A percentile compares a stretch with the other conserved stretches of the same genome.
Evolutionary conservation across 1,140 invertebrate genomes (phyloP).

Genomic region (Nomia melanderi): DNA sequence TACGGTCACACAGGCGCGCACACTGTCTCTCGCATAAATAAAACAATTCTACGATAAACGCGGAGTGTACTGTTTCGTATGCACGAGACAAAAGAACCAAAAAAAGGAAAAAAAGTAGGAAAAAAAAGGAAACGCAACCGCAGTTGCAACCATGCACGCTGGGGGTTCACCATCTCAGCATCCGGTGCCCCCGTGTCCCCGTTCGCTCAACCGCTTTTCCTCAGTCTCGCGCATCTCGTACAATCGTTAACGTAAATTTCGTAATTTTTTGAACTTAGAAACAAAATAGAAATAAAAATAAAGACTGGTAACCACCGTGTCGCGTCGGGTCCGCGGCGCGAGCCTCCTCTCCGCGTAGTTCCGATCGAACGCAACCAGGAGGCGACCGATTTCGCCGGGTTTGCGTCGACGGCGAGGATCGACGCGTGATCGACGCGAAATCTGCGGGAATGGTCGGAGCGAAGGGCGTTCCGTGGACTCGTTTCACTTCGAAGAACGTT

Average conservation of each 20-base stretch:
- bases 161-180: conserved; percentile 18
- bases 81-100: conserved; percentile 60
- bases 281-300: conserved; percentile 57
- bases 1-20: not conserved
- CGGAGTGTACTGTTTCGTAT: conserved; percentile 55
- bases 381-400: not conserved
- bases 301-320: conserved; percentile 71
- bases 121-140: conserved; percentile 41
- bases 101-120: too few relatives aligned
- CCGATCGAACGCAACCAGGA: conserved; percentile 8
- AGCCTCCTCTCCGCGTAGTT: conserved; percentile 18
- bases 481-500: too few relatives aligned
- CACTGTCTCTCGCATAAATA: conserved; percentile 66
- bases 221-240: conserved; percentile 23
- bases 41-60: conserved; percentile 65
- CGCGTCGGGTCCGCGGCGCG: conserved; percentile 37
- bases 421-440: not conserved
- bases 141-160: conserved; percentile 34
- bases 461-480: not conserved
- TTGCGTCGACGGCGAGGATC: not conserved
- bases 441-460: not conserved
- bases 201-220: conserved; percentile 5
- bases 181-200: not conserved
- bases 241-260: conserved; percentile 68
- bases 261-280: conserved; percentile 70